Percentiles rank a stretch among this genome's conserved stretches.
Conservation (phyloP, 2,113 vertebrate species). For the Erpornis zantholeuca region DNA sequence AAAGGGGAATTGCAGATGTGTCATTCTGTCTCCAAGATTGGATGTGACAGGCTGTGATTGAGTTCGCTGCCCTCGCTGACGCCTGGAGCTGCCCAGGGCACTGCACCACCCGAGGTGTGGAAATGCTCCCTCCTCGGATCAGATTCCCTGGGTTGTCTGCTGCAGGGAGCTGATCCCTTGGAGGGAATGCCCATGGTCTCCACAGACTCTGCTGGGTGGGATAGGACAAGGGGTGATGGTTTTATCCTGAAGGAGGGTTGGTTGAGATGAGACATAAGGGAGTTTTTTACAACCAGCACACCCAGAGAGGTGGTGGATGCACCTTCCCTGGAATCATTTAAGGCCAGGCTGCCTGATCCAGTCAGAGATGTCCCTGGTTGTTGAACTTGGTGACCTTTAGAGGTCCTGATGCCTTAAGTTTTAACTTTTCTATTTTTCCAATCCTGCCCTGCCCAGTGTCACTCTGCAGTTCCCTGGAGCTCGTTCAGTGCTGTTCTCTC, state of each 20-base stretch:
- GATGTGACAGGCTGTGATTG: constrained; percentile 21
- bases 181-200: neutral
- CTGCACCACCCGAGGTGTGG: neutral
- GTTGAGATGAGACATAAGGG: neutral
- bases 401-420: too few species aligned
- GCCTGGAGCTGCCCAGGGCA: neutral
- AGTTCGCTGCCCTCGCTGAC: neutral
- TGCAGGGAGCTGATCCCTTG: neutral
- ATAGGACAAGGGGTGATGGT: neutral
- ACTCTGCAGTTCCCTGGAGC: too few species aligned
- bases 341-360: neutral
- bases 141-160: neutral
- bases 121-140: neutral
- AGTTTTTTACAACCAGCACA: neutral
- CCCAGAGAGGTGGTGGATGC: neutral
- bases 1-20: neutral
- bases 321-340: neutral
- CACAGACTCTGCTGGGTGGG: neutral
- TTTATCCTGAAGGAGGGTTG: neutral
- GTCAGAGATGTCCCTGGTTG: neutral
- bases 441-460: too few species aligned
- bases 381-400: neutral
- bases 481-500: too few species aligned
- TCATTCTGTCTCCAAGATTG: neutral
- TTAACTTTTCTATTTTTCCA: too few species aligned